These are phyloP conservation scores for Sinocyclocheilus maitianheensis DNA, from an alignment of 2,113 vertebrate genomes.

Conservation along the genomic window DNA sequence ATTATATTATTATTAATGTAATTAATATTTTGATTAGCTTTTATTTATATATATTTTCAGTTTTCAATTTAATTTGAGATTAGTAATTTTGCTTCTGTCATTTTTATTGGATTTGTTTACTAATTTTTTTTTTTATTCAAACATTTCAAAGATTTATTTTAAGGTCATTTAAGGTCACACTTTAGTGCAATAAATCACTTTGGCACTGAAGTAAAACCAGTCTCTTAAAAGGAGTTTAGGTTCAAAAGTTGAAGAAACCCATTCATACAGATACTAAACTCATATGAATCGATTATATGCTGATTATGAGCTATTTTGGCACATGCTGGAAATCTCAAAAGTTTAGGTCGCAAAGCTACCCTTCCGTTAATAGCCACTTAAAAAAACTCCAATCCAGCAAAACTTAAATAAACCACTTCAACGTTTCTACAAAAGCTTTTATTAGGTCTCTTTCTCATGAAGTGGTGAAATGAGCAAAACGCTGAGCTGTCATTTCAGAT, in stretches of 20 bases:
- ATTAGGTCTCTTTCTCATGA: too few relatives aligned
- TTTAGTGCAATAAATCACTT: background rate
- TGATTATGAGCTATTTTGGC: background rate
- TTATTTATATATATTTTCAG: too few relatives aligned
- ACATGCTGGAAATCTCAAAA: background rate
- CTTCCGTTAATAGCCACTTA: background rate
- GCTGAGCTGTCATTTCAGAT: conserved; percentile 21
- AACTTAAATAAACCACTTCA: too few relatives aligned
- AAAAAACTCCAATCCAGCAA: background rate
- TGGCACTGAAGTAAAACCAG: background rate
- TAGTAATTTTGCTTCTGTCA: too few relatives aligned
- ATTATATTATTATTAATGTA: too few relatives aligned
- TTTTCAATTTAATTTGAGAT: too few relatives aligned
- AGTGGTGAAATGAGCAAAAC: too few relatives aligned
- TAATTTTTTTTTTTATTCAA: too few relatives aligned
- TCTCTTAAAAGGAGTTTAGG: background rate
- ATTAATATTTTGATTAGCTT: too few relatives aligned
- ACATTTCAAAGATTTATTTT: background rate
- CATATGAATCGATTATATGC: background rate
- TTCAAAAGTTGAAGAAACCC: background rate
- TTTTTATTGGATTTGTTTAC: too few relatives aligned
- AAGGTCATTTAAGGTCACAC: background rate
- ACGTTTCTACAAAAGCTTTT: too few relatives aligned
- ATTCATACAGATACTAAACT: background rate
- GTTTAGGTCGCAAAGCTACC: background rate